These are phyloP conservation scores for Dione juno DNA, from an alignment of 2,888 invertebrate species.

Conservation along the genomic window DNA sequence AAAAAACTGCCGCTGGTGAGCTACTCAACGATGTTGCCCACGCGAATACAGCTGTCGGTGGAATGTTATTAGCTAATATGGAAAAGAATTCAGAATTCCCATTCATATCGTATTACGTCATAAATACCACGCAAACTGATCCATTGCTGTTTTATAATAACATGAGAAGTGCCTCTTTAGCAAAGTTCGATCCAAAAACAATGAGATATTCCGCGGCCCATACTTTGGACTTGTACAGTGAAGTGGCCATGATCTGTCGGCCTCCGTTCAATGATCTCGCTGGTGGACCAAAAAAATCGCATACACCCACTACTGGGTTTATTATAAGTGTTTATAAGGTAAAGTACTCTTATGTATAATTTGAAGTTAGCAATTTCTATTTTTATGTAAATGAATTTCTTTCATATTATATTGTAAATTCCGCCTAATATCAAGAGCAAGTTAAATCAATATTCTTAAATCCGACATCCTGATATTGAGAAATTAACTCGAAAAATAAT, in stretches of 20 bases:
- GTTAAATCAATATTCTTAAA: too few relatives aligned
- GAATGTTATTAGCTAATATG: conserved; percentile 95
- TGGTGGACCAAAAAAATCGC: conserved; percentile 89
- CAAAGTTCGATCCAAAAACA: conserved; percentile 92
- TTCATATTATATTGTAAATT: too few relatives aligned
- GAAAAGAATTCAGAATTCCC: conserved; percentile 95
- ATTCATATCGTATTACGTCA: conserved; percentile 95
- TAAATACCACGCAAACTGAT: conserved; percentile 94
- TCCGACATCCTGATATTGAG: too few relatives aligned
- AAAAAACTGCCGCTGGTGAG: conserved; percentile 90
- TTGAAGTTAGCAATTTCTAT: neutral
- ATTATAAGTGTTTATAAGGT: conserved; percentile 96
- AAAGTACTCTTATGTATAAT: conserved; percentile 3
- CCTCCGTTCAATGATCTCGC: conserved; percentile 92
- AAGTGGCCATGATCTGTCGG: conserved; percentile 95
- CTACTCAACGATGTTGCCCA: conserved; percentile 88
- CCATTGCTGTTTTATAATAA: conserved; percentile 93
- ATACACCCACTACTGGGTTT: conserved; percentile 92
- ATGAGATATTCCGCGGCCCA: conserved; percentile 93
- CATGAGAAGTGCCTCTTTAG: conserved; percentile 91
- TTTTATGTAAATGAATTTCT: neutral
- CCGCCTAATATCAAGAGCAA: too few relatives aligned
- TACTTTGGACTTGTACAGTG: conserved; percentile 93
- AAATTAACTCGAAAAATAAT: too few relatives aligned
- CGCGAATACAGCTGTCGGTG: conserved; percentile 89